These are phyloP conservation scores for Belgica antarctica DNA, from an alignment of 2,888 invertebrate genomes.

Conservation along the genomic window DNA sequence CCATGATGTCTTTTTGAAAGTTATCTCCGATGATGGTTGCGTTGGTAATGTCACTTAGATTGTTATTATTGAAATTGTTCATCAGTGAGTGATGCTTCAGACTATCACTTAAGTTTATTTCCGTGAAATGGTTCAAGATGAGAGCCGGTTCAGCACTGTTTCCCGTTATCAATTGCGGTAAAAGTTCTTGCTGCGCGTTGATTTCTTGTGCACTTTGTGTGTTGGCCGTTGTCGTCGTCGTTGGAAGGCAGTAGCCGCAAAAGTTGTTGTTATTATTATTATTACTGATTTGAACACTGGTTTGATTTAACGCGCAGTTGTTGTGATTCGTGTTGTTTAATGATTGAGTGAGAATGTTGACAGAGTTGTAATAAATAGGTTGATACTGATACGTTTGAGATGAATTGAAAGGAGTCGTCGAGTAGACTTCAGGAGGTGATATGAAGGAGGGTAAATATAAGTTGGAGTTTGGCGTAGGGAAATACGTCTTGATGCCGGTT, in stretches of 20 bases:
- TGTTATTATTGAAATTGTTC: slow-evolving; percentile 35
- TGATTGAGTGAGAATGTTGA: slow-evolving; percentile 42
- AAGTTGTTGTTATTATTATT: slow-evolving; percentile 39
- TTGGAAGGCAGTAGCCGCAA: slow-evolving; percentile 38
- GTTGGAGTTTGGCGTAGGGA: slow-evolving; percentile 36
- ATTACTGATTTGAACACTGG: slow-evolving; percentile 30
- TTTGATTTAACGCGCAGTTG: slow-evolving; percentile 35
- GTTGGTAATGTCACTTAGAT: slow-evolving; percentile 14
- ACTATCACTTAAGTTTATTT: slow-evolving; percentile 48
- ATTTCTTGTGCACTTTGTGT: slow-evolving; percentile 21
- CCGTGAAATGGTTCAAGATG: slow-evolving; percentile 48
- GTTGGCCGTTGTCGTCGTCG: not conserved
- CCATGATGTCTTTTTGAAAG: slow-evolving; percentile 39
- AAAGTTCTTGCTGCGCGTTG: slow-evolving; percentile 22
- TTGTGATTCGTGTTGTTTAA: slow-evolving; percentile 37
- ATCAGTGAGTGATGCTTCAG: slow-evolving; percentile 29
- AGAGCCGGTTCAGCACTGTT: slow-evolving; percentile 46
- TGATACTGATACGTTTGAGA: slow-evolving; percentile 39
- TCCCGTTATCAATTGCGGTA: slow-evolving; percentile 32
- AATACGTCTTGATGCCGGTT: slow-evolving; percentile 42
- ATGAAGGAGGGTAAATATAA: slow-evolving; percentile 41
- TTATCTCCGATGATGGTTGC: slow-evolving; percentile 31
- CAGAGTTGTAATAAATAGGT: slow-evolving; percentile 36
- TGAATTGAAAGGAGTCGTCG: slow-evolving; percentile 38
- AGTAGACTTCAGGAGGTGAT: slow-evolving; percentile 36